Evolutionary conservation across 1,140 invertebrate species (phyloP).

Genomic region (Spodoptera frugiperda): DNA sequence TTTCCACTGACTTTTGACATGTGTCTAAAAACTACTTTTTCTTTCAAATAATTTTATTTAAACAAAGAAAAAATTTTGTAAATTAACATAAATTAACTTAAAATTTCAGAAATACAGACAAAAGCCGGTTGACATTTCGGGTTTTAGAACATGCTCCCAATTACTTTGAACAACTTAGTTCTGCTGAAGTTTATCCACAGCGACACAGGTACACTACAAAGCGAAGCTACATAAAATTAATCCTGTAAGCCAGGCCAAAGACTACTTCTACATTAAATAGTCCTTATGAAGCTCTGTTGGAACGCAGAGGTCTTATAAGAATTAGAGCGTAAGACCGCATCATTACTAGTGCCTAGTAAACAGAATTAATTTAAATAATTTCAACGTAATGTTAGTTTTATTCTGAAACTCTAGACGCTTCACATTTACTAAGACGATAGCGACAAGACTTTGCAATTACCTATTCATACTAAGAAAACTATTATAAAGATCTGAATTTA

Average conservation of each 20-base stretch:
- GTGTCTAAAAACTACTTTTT: too few relatives aligned
- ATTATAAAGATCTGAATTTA: conserved; percentile 1
- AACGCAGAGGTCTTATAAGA: background rate
- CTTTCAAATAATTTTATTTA: too few relatives aligned
- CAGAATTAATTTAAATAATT: conserved; percentile 11
- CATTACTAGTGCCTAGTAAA: background rate
- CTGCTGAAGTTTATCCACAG: background rate
- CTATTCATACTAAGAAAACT: conserved; percentile 10
- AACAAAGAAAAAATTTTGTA: too few relatives aligned
- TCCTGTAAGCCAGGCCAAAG: conserved; percentile 5
- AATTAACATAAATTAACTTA: too few relatives aligned
- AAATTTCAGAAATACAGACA: too few relatives aligned
- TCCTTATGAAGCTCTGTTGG: background rate
- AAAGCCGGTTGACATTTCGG: background rate
- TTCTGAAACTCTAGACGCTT: too few relatives aligned
- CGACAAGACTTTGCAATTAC: conserved; percentile 13
- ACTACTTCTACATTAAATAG: background rate
- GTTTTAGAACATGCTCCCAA: background rate
- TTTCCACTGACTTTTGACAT: too few relatives aligned
- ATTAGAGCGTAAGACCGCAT: background rate
- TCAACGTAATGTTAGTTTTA: background rate
- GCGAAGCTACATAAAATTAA: conserved; percentile 2
- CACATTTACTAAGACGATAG: background rate
- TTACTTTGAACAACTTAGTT: conserved; percentile 4
- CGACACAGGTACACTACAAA: background rate